Evolutionary conservation across 2,113 vertebrate species (phyloP), one percentile per base, ranked within the genome.

Genomic region (Neolamprologus ventralis): DNA sequence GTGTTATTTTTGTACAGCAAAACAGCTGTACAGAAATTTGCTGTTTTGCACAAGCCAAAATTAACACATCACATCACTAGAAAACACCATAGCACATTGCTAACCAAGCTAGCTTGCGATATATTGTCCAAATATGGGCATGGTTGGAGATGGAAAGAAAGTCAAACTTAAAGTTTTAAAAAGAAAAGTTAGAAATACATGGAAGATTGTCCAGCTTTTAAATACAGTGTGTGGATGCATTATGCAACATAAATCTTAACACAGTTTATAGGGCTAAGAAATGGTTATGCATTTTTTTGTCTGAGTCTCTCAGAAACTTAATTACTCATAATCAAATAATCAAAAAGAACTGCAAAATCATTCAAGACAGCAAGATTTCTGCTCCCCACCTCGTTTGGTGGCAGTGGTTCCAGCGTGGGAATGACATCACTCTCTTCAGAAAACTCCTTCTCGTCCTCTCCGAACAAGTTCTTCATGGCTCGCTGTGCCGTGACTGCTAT

Each of bases 361-460:
- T 33, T 65, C 40, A 40, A 2, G 11, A 9, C 11, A 16, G 37
- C 21, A n/a, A 83, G 28, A 10, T 8, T 14, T 51, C 37, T 11
- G 35, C n/a, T 71, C 14, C 28, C 35, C 88, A 99, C 99, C 97
- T 99, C 98, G 1, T 97, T 96, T 7, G 96, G 87, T 1, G 98
- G 97, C 88, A 99, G 94, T 2, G 99, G 99, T 84, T 99, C 99
- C 93, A 99, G 90, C 1, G 98, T 99, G 7, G 99, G 99, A 89
- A 99, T 99, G 94, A 99, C 96, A 63, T 99, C 99, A 0, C 97
- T 99, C 85, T 99, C 99, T 54, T 99, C 99, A 0, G 98, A 97
- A 8, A 96, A 68, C 87, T 99, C 98, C 81, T 97, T 97, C 82
- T 98, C 98, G 4, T 99, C 98, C 0, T 99, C 99, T 55, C 97